Evolutionary conservation across 1,140 invertebrate genomes (phyloP), one percentile per base, ranked within the genome.

Genomic region (Elymnias hypermnestra): DNA sequence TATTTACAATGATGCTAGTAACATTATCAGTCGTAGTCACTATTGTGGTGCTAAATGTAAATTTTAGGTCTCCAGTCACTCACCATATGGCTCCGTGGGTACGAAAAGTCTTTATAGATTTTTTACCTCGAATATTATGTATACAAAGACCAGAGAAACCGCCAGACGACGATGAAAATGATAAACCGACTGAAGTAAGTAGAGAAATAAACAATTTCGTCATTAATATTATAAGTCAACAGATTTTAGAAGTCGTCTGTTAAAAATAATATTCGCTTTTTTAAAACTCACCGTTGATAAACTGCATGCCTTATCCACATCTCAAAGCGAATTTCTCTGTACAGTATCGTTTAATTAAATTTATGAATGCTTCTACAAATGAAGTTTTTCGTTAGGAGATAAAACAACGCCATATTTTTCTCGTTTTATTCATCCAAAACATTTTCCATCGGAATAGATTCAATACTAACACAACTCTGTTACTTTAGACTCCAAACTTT

Each of bases 1-100:
- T 99, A 43, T 99, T 99, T 90, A 99, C 98, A 36, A 99, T 99
- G 97, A 98, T 99, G 69, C 90, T 99, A 57, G 97, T 99, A 76
- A 96, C 95, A 28, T 94, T 96, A 33, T 99, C 97, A 36, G 98
- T 99, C 63, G 93, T 99, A 48, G 95, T 98, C 47, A 99, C 98
- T 58, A 99, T 99, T 67, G 95, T 96, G 54, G 97, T 99, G 63
- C 90, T 99, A 54, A 99, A 99, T 87, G 94, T 99, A 43, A 99
- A 99, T 88, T 99, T 99, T 89, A 94, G 98, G 68, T 95, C 97
- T 21, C 98, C 98, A 15, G 96, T 98, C 7, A 99, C 98, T 10
- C 98, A 99, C 87, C 93, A 92, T 62, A 95, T 98, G 93, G 89
- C 94, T 9, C 94, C 93, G 5, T 97, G 95, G 95, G 95, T 97